Conservation (phyloP, 2,797 vertebrate genomes). For the Heterohyrax brucei region DNA sequence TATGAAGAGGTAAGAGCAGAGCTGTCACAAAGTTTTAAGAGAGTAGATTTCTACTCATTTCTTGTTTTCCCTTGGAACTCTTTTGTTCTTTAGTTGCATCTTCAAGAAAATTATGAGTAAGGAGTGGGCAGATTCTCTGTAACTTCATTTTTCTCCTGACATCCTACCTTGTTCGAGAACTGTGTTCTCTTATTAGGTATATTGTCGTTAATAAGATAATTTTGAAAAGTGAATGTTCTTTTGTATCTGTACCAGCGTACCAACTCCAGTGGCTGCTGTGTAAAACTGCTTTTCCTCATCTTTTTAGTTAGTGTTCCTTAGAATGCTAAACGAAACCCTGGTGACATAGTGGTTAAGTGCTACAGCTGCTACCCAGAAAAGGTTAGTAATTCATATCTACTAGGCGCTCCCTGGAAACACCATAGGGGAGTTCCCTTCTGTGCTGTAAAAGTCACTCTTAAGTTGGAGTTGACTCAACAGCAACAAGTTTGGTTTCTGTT, state of each 20-base stretch:
- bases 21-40: neutral
- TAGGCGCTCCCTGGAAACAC: no score
- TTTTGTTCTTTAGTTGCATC: conserved; percentile 47
- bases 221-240: conserved; percentile 38
- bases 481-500: no score
- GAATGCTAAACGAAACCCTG: no score
- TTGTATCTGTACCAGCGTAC: conserved; percentile 26
- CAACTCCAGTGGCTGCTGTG: neutral
- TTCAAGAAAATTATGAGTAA: conserved; percentile 59
- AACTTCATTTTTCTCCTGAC: conserved; percentile 35
- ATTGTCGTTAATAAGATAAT: conserved; percentile 46
- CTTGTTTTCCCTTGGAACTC: neutral
- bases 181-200: conserved; percentile 48
- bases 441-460: no score
- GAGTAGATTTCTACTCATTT: neutral
- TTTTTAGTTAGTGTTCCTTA: neutral
- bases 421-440: no score
- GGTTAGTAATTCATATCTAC: no score
- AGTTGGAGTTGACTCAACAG: no score
- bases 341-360: no score
- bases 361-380: no score
- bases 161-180: conserved; percentile 17
- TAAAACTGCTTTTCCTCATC: neutral
- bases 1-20: conserved; percentile 93
- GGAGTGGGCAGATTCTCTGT: conserved; percentile 23